Percentiles rank a stretch among this genome's conserved stretches.
Evolutionary conservation across 2,888 invertebrate genomes (phyloP).

Genomic region (Drosophila anomalata): DNA sequence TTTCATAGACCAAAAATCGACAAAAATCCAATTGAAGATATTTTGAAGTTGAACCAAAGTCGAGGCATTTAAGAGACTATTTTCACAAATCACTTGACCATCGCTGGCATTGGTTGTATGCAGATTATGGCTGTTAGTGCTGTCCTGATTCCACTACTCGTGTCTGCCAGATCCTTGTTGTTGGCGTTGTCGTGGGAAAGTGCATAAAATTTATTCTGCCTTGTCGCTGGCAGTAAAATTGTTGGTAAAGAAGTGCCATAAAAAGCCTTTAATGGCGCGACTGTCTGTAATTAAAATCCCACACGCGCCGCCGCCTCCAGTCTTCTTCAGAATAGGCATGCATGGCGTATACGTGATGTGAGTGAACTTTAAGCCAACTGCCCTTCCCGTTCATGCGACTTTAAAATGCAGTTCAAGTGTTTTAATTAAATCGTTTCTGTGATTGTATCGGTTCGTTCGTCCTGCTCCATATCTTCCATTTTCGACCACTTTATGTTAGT

Average conservation of each 20-base stretch:
- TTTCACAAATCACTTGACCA: conserved; percentile 18
- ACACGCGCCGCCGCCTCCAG: conserved; percentile 19
- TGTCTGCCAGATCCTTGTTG: conserved; percentile 23
- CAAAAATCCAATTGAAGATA: background rate
- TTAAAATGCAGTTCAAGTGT: conserved; percentile 54
- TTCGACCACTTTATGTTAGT: conserved; percentile 21
- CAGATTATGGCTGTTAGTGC: conserved; percentile 30
- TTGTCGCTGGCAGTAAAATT: conserved; percentile 62
- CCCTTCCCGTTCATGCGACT: conserved; percentile 29
- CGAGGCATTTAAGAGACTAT: background rate
- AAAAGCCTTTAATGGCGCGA: conserved; percentile 73
- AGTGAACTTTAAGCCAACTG: conserved; percentile 58
- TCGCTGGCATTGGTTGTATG: conserved; percentile 18
- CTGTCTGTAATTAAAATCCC: conserved; percentile 69
- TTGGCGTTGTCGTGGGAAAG: conserved; percentile 31
- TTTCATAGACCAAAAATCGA: background rate
- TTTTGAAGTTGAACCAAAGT: background rate
- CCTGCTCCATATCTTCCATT: background rate
- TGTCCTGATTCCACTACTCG: conserved; percentile 23
- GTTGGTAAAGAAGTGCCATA: conserved; percentile 69
- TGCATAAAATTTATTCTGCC: conserved; percentile 63
- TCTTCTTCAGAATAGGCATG: conserved; percentile 22
- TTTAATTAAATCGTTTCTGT: conserved; percentile 54
- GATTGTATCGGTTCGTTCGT: background rate
- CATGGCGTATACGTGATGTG: conserved; percentile 64